Evolutionary conservation across 2,888 invertebrate genomes (phyloP), one percentile per base, ranked within the genome.

Genomic region (Lasioglossum marginatum): DNA sequence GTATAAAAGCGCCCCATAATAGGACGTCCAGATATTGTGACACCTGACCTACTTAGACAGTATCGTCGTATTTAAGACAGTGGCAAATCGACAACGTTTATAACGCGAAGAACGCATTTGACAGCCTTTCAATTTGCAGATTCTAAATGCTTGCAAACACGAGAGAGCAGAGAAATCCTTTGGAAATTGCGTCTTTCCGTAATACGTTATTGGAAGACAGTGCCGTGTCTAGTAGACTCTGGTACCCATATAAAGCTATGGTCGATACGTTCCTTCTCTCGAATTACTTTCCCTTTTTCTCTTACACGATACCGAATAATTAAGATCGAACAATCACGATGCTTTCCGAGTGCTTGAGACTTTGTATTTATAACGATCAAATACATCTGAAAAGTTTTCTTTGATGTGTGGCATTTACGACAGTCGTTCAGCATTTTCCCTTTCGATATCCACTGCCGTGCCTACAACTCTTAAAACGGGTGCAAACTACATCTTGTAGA

Each of bases 31-130:
- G 92, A 89, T 90, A 92, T 92, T 91, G 92, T 93, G 92, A 93
- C 93, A 94, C 91, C 92, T 94, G 94, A 94, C 94, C 94, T 92
- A 94, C 93, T 93, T 94, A 91, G 83, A 83, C 86, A 82, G 85
- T 85, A 92, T 87, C 87, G 82, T 86, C 83, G 87, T 87, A 83
- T 88, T 85, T 87, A 85, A 91, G 83, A 82, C 91, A 87, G 87
- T 87, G 87, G 85, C 87, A 88, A 87, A 88, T 83, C 82, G 87
- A 81, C 77, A 84, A 81, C 81, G 76, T 80, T 71, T 63, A 71
- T 79, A 83, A 79, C 77, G 70, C 77, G 77, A 79, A 80, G 87
- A 87, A 88, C 78, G 77, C 85, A 79, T 82, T 82, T 87, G 83
- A 84, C 83, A 85, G 77, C 74, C 76, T 83, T 73, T 76, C 86